A percentile compares a stretch with the other conserved stretches of the same genome.
These are phyloP conservation scores for Onychomys arenicola DNA, from an alignment of 2,797 vertebrate species.

Conservation along the genomic window DNA sequence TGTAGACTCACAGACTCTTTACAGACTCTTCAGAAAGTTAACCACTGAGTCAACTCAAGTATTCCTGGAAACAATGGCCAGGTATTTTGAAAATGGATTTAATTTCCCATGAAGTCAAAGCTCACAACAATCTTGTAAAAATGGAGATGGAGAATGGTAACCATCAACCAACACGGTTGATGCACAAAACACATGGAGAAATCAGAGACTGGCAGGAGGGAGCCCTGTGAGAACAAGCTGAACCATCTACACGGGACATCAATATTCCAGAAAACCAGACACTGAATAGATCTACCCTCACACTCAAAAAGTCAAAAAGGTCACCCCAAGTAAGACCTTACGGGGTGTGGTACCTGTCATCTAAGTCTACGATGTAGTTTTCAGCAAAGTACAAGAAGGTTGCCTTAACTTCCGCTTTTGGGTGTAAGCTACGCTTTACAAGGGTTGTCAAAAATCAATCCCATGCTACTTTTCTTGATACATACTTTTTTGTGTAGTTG, in stretches of 20 bases:
- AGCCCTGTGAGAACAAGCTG: conserved; percentile 89
- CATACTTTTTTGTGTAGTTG: conserved; percentile 34
- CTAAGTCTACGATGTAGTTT: conserved; percentile 90
- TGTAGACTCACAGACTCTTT: not conserved
- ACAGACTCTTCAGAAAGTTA: not conserved
- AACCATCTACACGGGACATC: conserved; percentile 98
- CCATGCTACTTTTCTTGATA: conserved; percentile 87
- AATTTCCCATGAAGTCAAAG: not conserved
- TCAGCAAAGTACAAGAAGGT: conserved; percentile 90
- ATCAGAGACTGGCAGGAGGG: conserved; percentile 94
- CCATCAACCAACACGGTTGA: not conserved
- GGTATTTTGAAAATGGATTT: not conserved
- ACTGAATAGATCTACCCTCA: conserved; percentile 97
- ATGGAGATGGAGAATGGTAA: not conserved
- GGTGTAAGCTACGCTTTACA: conserved; percentile 90
- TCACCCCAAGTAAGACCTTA: not conserved
- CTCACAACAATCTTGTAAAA: no score
- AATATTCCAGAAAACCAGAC: conserved; percentile 99
- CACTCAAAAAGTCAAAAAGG: not conserved
- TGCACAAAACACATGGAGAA: not conserved
- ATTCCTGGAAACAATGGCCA: not conserved
- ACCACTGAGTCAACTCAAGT: not conserved
- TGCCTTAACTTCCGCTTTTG: conserved; percentile 85
- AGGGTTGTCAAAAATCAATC: conserved; percentile 84
- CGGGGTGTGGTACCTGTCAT: conserved; percentile 6